phyloP scores from a whole-genome alignment of 2,888 invertebrate species.

The Brachynemurus nebulosus region DNA sequence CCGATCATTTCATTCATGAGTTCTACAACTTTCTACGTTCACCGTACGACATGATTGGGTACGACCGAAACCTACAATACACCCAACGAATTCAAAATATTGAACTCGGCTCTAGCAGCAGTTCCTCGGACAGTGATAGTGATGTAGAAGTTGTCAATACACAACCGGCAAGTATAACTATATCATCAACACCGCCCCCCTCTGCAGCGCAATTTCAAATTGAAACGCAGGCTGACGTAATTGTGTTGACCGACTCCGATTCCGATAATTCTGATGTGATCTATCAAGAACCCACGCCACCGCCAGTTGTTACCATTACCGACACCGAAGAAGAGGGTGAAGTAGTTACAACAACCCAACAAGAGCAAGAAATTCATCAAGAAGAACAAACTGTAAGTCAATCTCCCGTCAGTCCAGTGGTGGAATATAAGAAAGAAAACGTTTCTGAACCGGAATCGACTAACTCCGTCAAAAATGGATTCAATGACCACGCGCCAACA shows the following conservation, averaged over 20 bases:
- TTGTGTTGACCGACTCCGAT: constrained; percentile 23
- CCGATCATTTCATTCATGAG: constrained; percentile 83
- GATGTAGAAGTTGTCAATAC: constrained; percentile 26
- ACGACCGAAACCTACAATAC: constrained; percentile 58
- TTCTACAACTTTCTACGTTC: constrained; percentile 75
- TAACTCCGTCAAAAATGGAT: neutral
- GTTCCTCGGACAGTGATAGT: constrained; percentile 27
- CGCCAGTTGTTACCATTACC: constrained; percentile 10
- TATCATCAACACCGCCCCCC: constrained; percentile 9
- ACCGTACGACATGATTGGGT: constrained; percentile 74
- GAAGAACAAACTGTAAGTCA: neutral
- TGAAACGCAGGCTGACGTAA: constrained; percentile 20
- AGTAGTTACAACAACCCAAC: neutral
- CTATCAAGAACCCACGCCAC: constrained; percentile 21
- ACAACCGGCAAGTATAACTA: constrained; percentile 7
- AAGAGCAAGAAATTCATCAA: neutral
- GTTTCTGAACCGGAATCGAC: neutral
- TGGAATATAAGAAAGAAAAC: neutral
- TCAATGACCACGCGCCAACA: neutral
- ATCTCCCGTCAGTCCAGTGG: neutral
- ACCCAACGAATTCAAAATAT: constrained; percentile 26
- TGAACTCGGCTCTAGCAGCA: constrained; percentile 13
- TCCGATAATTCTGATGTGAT: constrained; percentile 26
- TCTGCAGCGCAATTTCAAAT: no score
- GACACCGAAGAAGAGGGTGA: constrained; percentile 16